These are phyloP conservation scores for Sepiola atlantica DNA, from an alignment of 2,888 invertebrate species.

Conservation along the genomic window DNA sequence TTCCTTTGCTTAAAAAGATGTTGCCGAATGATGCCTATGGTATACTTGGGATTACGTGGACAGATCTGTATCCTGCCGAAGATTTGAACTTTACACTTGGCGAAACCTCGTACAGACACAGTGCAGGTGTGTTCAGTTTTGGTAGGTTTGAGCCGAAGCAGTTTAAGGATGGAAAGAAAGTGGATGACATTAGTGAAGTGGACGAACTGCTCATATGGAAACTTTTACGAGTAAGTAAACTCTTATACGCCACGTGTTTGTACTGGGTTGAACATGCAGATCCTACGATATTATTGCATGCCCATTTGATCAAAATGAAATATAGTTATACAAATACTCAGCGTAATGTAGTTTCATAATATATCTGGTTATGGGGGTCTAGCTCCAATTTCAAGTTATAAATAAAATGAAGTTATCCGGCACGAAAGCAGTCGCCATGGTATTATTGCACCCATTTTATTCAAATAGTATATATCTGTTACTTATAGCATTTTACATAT, in stretches of 20 bases:
- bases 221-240: slow-evolving; percentile 64
- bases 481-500: too few species aligned
- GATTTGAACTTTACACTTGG: slow-evolving; percentile 72
- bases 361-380: too few species aligned
- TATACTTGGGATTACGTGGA: slow-evolving; percentile 71
- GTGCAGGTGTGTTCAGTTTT: slow-evolving; percentile 69
- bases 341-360: too few species aligned
- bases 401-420: too few species aligned
- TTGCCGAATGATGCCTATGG: slow-evolving; percentile 66
- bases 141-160: slow-evolving; percentile 68
- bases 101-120: slow-evolving; percentile 61
- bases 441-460: too few species aligned
- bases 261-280: background rate
- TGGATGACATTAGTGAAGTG: slow-evolving; percentile 59
- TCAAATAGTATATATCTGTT: too few species aligned
- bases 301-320: too few species aligned
- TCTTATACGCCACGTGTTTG: background rate
- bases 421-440: too few species aligned
- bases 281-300: too few species aligned
- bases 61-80: slow-evolving; percentile 71
- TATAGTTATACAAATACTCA: too few species aligned
- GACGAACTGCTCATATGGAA: slow-evolving; percentile 67
- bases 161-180: slow-evolving; percentile 56
- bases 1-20: slow-evolving; percentile 57
- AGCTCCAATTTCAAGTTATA: too few species aligned